Evolutionary conservation across 1,140 invertebrate species (phyloP).

Genomic region (Patella vulgata): DNA sequence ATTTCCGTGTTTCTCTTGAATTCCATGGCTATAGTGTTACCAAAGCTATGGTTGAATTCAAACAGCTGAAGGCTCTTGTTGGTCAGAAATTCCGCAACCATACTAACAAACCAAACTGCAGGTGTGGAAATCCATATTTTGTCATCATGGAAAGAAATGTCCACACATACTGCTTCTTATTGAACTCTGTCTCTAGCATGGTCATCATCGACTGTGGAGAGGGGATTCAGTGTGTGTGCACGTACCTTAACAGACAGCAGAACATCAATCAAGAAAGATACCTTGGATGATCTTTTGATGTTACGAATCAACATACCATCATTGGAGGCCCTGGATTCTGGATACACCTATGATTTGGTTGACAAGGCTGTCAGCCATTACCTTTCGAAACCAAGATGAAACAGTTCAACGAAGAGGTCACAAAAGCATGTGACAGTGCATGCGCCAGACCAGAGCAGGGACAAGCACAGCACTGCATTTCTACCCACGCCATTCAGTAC

Average conservation of each 20-base stretch:
- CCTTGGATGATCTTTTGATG: slow-evolving; percentile 1
- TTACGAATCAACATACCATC: not conserved
- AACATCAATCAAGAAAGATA: not conserved
- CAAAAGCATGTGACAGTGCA: too few species aligned
- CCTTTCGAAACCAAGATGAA: not conserved
- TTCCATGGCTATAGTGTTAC: too few species aligned
- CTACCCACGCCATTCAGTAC: slow-evolving; percentile 1
- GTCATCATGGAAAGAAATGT: too few species aligned
- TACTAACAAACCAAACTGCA: too few species aligned
- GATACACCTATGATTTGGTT: not conserved
- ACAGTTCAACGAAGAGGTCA: not conserved
- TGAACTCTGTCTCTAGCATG: slow-evolving; percentile 1
- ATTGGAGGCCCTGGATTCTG: not conserved
- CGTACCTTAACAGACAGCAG: slow-evolving; percentile 1
- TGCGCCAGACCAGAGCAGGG: not conserved
- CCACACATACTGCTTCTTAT: not conserved
- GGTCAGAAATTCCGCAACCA: too few species aligned
- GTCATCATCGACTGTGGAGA: not conserved
- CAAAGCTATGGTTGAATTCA: too few species aligned
- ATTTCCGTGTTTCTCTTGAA: too few species aligned
- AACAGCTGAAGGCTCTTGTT: too few species aligned
- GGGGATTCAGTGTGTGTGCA: not conserved
- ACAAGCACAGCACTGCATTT: not conserved
- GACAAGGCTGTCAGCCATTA: not conserved
- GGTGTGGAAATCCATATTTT: too few species aligned